A percentile compares a stretch with the other conserved stretches of the same genome.
Evolutionary conservation across 2,113 vertebrate genomes (phyloP).

Genomic region (Paralichthys olivaceus): DNA sequence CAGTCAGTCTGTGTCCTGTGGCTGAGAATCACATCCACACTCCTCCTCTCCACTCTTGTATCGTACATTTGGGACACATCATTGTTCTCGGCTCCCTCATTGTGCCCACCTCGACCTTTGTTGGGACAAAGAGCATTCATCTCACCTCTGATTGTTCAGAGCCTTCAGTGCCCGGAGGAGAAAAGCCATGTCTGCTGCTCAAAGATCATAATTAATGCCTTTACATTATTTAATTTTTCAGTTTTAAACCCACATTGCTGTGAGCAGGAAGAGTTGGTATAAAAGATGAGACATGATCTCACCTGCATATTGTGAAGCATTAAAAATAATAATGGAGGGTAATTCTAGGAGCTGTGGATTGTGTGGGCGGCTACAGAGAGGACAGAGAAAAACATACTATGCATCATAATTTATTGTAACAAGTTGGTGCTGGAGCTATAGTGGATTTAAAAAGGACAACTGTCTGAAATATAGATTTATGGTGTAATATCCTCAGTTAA

Average conservation of each 20-base stretch:
- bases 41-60: not conserved
- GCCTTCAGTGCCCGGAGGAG: not conserved
- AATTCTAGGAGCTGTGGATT: not conserved
- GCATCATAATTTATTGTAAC: constrained; percentile 6
- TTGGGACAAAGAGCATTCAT: not conserved
- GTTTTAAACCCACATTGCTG: not conserved
- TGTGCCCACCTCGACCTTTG: not conserved
- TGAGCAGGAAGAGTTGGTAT: not conserved
- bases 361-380: not conserved
- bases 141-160: not conserved
- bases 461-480: not conserved
- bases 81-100: not conserved
- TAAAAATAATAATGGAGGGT: constrained; percentile 17
- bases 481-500: not conserved
- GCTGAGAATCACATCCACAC: not conserved
- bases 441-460: not conserved
- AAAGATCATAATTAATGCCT: not conserved
- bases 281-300: constrained; percentile 4
- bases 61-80: not conserved
- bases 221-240: not conserved
- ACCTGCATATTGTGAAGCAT: not conserved
- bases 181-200: not conserved
- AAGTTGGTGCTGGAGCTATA: not conserved
- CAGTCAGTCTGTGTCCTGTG: not conserved
- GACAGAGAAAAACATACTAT: not conserved